A percentile compares a stretch with the other conserved stretches of the same genome.
Evolutionary conservation across 1,140 invertebrate species (phyloP).

Genomic region (Saccostrea cuccullata): DNA sequence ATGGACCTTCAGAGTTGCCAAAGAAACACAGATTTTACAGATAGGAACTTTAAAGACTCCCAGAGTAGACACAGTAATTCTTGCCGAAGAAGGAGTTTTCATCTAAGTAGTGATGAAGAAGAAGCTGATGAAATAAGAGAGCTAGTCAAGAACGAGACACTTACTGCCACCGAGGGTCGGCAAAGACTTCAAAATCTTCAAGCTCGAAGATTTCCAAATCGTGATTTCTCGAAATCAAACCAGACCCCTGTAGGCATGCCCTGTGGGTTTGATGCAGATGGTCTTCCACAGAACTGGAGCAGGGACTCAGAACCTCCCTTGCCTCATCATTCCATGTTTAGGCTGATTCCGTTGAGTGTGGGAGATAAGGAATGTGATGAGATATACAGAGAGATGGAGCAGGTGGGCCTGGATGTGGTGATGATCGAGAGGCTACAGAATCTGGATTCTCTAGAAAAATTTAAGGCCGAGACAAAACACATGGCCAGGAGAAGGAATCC

Average conservation of each 20-base stretch:
- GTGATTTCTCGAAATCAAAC: not conserved
- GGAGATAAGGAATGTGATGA: constrained; percentile 62
- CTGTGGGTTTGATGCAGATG: constrained; percentile 48
- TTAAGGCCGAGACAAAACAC: constrained; percentile 64
- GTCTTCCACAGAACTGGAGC: constrained; percentile 60
- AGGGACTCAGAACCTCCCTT: not conserved
- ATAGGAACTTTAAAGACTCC: not conserved
- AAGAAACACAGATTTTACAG: not conserved
- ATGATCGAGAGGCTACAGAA: constrained; percentile 67
- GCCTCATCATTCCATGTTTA: constrained; percentile 22
- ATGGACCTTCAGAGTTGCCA: not conserved
- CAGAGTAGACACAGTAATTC: not conserved
- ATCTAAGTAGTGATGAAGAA: constrained; percentile 11
- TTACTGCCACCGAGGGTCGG: constrained; percentile 18
- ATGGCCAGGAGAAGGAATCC: constrained; percentile 49
- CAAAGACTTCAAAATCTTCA: not conserved
- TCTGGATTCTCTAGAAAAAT: constrained; percentile 61
- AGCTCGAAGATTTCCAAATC: not conserved
- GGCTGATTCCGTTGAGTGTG: constrained; percentile 45
- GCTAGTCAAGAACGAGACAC: constrained; percentile 42
- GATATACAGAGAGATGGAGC: constrained; percentile 65
- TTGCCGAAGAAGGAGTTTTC: constrained; percentile 36
- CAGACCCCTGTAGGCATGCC: constrained; percentile 27
- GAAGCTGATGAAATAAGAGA: constrained; percentile 50
- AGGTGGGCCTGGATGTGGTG: constrained; percentile 61